Base-by-base conservation (phyloP, 92 coral and sea anemone genomes). In the Umimayanthus chanpuru region DNA sequence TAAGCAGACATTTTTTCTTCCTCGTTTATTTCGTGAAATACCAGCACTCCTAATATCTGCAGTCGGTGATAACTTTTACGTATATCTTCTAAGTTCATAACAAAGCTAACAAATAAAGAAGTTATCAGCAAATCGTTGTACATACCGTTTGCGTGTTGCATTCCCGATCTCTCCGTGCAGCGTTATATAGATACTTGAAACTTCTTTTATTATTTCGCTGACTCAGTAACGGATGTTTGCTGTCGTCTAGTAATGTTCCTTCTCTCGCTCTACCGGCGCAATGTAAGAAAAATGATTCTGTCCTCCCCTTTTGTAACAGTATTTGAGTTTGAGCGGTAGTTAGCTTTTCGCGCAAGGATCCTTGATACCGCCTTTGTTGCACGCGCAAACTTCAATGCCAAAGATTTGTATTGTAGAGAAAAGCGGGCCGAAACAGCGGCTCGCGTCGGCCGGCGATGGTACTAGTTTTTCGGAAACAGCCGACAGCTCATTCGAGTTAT, bases 101-200 rank as follows among this genome's bases (percentile, higher is more conserved):
- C 36, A 32, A 32, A 32, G 36, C 36, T 32, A 32, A 32, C 49
- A 43, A 43, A 43, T 43, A 15, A 55, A 55, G 16, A 55, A 55
- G 64, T 55, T 55, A 10, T 55, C 64, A 55, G 0, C 16, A 55
- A 55, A 15, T 32, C 36, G 36, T 10, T 55, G 16, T 1, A 55
- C 77, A 73, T 73, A 73, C 79, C 79, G 3, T 75, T 75, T 15
- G 28, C 29, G 36, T 75, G 53, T 18, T 75, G 47, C 79, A 75
- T 75, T 38, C 28, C n/a, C 3, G 20, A 25, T 16, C 41, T 18
- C 41, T 75, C 26, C 9, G 40, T 73, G 14, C 32, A 73, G 10
- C 16, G 6, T 32, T 28, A 3, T 28, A 12, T 5, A 29, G 39
- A 25, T 72, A 29, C 15, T 72, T 30, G 76, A 29, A 11, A 72